Percentiles rank a stretch among this genome's conserved stretches.
Evolutionary conservation across 1,140 invertebrate genomes (phyloP).

Genomic region (Panulirus ornatus): DNA sequence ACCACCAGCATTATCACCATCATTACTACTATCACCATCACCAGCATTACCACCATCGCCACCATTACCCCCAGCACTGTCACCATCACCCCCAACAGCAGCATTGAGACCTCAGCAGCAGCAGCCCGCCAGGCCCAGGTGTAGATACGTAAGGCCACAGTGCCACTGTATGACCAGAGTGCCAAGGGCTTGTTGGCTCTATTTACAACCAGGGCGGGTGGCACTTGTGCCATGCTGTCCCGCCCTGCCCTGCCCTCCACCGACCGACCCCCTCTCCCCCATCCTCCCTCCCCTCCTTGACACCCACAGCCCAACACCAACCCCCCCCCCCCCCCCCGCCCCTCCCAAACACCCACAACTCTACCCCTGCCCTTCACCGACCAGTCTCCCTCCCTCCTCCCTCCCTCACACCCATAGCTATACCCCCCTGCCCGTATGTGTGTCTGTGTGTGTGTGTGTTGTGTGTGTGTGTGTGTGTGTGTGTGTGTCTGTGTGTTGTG

Average conservation of each 20-base stretch:
- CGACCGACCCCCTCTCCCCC: not conserved
- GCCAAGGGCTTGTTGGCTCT: conserved; percentile 16
- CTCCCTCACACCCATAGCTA: no score
- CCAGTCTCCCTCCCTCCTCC: not conserved
- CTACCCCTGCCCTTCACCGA: not conserved
- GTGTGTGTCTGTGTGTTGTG: no score
- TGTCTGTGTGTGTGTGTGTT: no score
- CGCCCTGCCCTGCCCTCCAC: not conserved
- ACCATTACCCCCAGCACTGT: not conserved
- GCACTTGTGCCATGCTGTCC: not conserved
- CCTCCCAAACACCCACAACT: not conserved
- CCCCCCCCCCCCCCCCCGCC: not conserved
- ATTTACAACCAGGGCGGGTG: not conserved
- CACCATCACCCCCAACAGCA: no score
- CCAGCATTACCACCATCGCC: not conserved
- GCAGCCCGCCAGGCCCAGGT: not conserved
- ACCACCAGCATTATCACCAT: not conserved
- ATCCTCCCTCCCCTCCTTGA: not conserved
- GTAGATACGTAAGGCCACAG: not conserved
- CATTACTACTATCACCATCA: no score
- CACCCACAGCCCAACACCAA: not conserved
- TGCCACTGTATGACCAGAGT: not conserved
- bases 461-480: no score
- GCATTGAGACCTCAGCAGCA: no score
- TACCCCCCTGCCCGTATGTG: no score